phyloP scores from a whole-genome alignment of 1,140 invertebrate genomes.

The Calephelis nemesis region DNA sequence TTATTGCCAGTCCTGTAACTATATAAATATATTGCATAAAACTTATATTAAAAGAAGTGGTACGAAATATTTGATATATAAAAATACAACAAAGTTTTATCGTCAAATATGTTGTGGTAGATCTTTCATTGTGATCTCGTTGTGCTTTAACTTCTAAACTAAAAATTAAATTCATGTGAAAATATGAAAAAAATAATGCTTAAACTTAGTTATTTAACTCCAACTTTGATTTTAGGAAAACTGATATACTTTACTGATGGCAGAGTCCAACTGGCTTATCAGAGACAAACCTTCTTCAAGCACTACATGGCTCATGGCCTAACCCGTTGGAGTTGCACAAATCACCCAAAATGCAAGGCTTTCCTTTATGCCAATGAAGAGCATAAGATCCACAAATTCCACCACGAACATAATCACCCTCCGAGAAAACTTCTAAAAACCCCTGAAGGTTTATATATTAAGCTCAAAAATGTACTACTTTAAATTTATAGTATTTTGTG shows the following conservation, averaged over 20 bases:
- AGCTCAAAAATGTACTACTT: slow-evolving; percentile 5
- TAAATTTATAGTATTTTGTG: background rate
- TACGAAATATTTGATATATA: too few relatives aligned
- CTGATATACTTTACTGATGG: slow-evolving; percentile 4
- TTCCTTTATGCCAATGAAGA: slow-evolving; percentile 6
- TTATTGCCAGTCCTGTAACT: too few relatives aligned
- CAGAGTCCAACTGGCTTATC: slow-evolving; percentile 5
- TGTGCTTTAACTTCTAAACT: too few relatives aligned
- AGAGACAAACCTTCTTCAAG: background rate
- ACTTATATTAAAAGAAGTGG: too few relatives aligned
- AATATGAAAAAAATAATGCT: too few relatives aligned
- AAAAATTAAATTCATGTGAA: too few relatives aligned
- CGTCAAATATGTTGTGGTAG: too few relatives aligned
- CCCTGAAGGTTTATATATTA: background rate
- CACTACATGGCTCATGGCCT: background rate
- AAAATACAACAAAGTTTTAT: too few relatives aligned
- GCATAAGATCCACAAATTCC: background rate
- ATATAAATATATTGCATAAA: too few relatives aligned
- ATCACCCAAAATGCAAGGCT: background rate
- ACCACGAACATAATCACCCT: slow-evolving; percentile 19
- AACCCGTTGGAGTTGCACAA: slow-evolving; percentile 4
- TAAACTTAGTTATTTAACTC: background rate
- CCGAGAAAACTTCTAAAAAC: slow-evolving; percentile 18
- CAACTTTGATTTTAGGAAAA: background rate
- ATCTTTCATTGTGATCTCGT: too few relatives aligned